phyloP scores from a whole-genome alignment of 1,140 invertebrate species.

The Ceratosolen fusciceps region DNA sequence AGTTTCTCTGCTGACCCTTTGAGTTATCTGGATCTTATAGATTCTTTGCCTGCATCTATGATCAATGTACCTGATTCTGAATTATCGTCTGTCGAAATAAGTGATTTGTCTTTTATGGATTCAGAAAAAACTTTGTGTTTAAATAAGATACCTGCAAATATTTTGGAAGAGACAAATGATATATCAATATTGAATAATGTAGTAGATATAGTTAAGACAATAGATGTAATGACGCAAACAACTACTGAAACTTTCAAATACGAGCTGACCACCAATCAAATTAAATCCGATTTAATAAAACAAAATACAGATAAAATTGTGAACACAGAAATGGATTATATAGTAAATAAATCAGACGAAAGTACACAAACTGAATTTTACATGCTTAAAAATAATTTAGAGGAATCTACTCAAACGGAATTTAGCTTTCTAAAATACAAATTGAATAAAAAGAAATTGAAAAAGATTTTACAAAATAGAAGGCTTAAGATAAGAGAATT shows the following conservation, averaged over 20 bases:
- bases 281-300: conserved; percentile 2
- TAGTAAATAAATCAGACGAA: conserved; percentile 33
- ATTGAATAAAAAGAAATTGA: conserved; percentile 38
- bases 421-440: conserved; percentile 35
- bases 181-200: not conserved
- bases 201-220: conserved; percentile 14
- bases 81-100: conserved; percentile 28
- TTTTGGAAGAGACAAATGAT: conserved; percentile 29
- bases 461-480: conserved; percentile 30
- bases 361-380: conserved; percentile 25
- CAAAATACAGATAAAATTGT: too few species aligned
- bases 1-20: conserved; percentile 37
- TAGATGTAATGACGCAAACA: conserved; percentile 30
- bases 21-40: conserved; percentile 42
- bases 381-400: conserved; percentile 9
- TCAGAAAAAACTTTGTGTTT: conserved; percentile 19
- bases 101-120: conserved; percentile 30
- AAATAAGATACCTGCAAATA: conserved; percentile 27
- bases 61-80: conserved; percentile 23
- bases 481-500: conserved; percentile 31
- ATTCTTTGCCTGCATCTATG: conserved; percentile 25
- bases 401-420: conserved; percentile 26
- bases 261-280: conserved; percentile 15
- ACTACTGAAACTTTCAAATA: conserved; percentile 16
- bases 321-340: too few species aligned